Conservation (phyloP, 1,140 invertebrate species). For the Drosophila nasuta region DNA sequence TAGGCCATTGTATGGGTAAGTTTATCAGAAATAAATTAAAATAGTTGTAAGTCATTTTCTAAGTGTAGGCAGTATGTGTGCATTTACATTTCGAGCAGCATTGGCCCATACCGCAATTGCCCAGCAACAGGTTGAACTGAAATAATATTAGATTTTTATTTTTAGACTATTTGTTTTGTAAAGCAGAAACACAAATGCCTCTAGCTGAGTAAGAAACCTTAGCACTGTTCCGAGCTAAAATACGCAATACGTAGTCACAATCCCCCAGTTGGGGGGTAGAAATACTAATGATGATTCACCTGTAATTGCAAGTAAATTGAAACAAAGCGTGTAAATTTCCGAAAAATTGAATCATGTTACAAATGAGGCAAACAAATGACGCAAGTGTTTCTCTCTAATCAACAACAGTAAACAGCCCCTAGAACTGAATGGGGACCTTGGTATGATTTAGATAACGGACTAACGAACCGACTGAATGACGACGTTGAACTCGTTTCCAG, state of each 20-base stretch:
- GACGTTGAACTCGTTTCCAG: slow-evolving; percentile 7
- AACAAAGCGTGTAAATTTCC: slow-evolving; percentile 11
- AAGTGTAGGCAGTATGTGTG: not conserved
- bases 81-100: slow-evolving; percentile 4
- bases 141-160: slow-evolving; percentile 31
- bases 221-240: slow-evolving; percentile 3
- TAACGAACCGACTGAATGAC: slow-evolving; percentile 19
- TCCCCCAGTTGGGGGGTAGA: not conserved
- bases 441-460: slow-evolving; percentile 40
- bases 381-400: slow-evolving; percentile 31
- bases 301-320: slow-evolving; percentile 7
- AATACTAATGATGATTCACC: slow-evolving; percentile 22
- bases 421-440: slow-evolving; percentile 11
- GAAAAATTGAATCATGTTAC: slow-evolving; percentile 58
- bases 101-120: not conserved
- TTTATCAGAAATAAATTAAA: slow-evolving; percentile 18
- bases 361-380: slow-evolving; percentile 40
- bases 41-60: not conserved
- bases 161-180: slow-evolving; percentile 16
- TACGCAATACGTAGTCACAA: no score
- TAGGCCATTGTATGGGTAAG: slow-evolving; percentile 85
- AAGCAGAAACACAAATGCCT: not conserved
- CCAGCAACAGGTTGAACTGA: slow-evolving; percentile 32
- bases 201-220: slow-evolving; percentile 27
- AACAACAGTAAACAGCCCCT: slow-evolving; percentile 15